Evolutionary conservation across 2,888 invertebrate genomes (phyloP).

Genomic region (Hydraecia micacea): DNA sequence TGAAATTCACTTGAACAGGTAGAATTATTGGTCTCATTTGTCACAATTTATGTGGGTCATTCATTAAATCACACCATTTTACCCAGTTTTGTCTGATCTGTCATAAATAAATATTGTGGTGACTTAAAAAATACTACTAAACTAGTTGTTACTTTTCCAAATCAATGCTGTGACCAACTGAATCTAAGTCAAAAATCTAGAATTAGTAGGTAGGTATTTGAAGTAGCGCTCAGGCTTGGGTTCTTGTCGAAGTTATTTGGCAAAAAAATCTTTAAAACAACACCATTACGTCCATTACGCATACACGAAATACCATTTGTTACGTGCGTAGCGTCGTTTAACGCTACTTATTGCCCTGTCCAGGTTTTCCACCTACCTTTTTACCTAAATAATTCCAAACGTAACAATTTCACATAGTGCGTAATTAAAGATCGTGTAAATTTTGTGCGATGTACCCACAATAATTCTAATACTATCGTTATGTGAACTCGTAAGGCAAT

Average conservation of each 20-base stretch:
- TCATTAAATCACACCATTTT: neutral
- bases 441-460: conserved; percentile 5
- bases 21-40: neutral
- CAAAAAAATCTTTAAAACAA: conserved; percentile 29
- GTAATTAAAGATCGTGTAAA: conserved; percentile 6
- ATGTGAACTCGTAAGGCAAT: conserved; percentile 34
- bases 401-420: conserved; percentile 20
- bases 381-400: conserved; percentile 37
- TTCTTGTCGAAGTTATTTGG: conserved; percentile 15
- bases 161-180: neutral
- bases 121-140: neutral
- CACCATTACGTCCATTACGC: conserved; percentile 25
- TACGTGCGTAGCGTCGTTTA: conserved; percentile 44
- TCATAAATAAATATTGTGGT: neutral
- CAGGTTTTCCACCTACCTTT: conserved; percentile 27
- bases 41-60: neutral
- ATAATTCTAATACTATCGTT: conserved; percentile 23
- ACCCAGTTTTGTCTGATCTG: neutral
- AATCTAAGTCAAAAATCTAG: conserved; percentile 10
- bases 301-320: conserved; percentile 38
- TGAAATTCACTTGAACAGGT: neutral
- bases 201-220: conserved; percentile 1
- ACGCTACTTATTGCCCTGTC: conserved; percentile 33
- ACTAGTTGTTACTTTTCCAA: neutral
- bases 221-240: neutral